phyloP scores from a whole-genome alignment of 2,888 invertebrate species.

The Epinotia bilunana region DNA sequence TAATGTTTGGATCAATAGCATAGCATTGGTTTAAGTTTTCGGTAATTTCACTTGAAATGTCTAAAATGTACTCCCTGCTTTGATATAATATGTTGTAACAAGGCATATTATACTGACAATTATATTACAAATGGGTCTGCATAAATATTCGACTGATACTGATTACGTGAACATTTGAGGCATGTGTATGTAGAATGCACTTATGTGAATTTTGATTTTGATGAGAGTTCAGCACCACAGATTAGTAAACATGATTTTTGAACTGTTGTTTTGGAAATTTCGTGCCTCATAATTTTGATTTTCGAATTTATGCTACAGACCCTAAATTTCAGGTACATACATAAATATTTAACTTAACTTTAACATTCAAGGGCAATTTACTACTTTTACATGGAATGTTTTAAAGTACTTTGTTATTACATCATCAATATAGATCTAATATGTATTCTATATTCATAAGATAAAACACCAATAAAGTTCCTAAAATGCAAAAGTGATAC shows the following conservation, averaged over 20 bases:
- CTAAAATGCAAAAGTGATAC: neutral
- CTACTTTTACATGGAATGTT: conserved; percentile 23
- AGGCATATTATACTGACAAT: neutral
- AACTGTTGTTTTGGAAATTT: neutral
- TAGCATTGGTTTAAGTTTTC: neutral
- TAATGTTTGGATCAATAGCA: neutral
- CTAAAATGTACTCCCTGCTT: neutral
- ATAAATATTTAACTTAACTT: conserved; percentile 2
- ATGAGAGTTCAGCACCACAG: too few relatives aligned
- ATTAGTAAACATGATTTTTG: neutral
- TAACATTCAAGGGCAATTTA: conserved; percentile 1
- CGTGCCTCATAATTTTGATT: neutral
- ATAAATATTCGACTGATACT: neutral
- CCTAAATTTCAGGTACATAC: neutral
- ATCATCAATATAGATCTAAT: neutral
- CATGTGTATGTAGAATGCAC: neutral
- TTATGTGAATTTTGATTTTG: too few relatives aligned
- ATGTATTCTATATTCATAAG: neutral
- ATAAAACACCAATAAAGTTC: conserved; percentile 15
- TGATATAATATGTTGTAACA: neutral
- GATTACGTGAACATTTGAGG: neutral
- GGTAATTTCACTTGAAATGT: too few relatives aligned
- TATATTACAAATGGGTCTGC: neutral
- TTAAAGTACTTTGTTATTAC: neutral
- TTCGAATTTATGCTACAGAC: neutral